Conservation (phyloP, 1,140 invertebrate genomes). For the Nomia melanderi region DNA sequence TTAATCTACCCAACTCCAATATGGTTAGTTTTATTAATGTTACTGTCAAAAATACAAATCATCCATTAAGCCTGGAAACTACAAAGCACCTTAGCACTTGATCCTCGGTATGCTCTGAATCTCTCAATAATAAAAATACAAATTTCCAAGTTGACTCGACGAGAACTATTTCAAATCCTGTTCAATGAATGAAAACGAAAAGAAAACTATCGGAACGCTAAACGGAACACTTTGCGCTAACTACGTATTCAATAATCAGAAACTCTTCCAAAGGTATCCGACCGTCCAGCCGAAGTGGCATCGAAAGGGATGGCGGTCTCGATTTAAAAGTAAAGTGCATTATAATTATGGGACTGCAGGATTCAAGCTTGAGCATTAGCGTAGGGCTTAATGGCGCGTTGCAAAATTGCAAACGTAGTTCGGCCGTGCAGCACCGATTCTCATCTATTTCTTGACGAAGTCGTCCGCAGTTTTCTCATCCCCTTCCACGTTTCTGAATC, state of each 20-base stretch:
- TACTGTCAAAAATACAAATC: conserved; percentile 45
- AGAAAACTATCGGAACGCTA: background rate
- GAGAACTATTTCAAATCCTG: background rate
- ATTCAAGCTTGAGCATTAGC: conserved; percentile 60
- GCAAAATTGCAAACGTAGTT: conserved; percentile 53
- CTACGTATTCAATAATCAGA: background rate
- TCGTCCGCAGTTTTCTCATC: conserved; percentile 65
- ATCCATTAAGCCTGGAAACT: conserved; percentile 40
- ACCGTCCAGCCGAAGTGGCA: background rate
- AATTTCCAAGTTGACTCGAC: too few species aligned
- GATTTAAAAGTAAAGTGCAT: conserved; percentile 7
- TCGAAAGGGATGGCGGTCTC: background rate
- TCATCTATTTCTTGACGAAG: conserved; percentile 69
- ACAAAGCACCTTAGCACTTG: conserved; percentile 9
- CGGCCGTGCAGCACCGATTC: conserved; percentile 52
- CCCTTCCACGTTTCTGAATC: conserved; percentile 71
- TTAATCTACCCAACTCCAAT: conserved; percentile 44
- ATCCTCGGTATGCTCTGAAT: background rate
- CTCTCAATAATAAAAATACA: background rate
- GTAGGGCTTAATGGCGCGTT: conserved; percentile 41
- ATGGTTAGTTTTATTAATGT: conserved; percentile 63
- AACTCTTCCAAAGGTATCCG: too few species aligned
- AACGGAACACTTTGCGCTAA: background rate
- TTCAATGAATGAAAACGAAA: too few species aligned
- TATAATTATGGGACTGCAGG: conserved; percentile 20